phyloP scores from a whole-genome alignment of 2,888 invertebrate genomes.

The Rhaphigaster nebulosa region DNA sequence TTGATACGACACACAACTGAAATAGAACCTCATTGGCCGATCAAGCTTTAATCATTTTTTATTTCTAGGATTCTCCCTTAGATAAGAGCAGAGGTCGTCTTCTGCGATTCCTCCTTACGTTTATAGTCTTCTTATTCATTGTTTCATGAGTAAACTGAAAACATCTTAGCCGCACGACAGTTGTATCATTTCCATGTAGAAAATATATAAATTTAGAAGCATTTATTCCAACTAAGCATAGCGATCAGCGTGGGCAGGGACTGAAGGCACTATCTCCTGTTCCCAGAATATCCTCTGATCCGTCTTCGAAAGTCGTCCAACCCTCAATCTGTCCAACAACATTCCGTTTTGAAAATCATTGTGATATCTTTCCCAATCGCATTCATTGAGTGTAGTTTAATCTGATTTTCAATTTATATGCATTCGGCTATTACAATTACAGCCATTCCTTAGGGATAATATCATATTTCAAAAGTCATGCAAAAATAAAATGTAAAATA shows the following conservation, averaged over 20 bases:
- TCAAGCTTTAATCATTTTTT: neutral
- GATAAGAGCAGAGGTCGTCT: neutral
- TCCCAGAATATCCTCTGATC: neutral
- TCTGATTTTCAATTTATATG: neutral
- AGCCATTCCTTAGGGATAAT: neutral
- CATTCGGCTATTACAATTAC: neutral
- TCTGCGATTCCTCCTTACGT: neutral
- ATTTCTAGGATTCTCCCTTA: neutral
- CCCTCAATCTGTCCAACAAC: neutral
- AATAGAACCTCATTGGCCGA: neutral
- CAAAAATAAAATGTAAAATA: neutral
- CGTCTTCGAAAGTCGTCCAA: neutral
- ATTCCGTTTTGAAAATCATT: neutral
- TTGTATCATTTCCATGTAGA: neutral
- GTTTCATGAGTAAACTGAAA: neutral
- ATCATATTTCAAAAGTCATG: neutral
- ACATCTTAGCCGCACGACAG: neutral
- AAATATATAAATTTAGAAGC: neutral
- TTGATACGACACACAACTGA: neutral
- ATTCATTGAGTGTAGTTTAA: neutral
- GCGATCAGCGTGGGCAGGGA: conserved; percentile 24
- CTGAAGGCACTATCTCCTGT: neutral
- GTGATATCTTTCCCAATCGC: neutral
- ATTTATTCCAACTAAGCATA: conserved; percentile 37
- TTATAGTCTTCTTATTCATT: neutral